Evolutionary conservation across 1,140 invertebrate species (phyloP).

Genomic region (Conus ventricosus): DNA sequence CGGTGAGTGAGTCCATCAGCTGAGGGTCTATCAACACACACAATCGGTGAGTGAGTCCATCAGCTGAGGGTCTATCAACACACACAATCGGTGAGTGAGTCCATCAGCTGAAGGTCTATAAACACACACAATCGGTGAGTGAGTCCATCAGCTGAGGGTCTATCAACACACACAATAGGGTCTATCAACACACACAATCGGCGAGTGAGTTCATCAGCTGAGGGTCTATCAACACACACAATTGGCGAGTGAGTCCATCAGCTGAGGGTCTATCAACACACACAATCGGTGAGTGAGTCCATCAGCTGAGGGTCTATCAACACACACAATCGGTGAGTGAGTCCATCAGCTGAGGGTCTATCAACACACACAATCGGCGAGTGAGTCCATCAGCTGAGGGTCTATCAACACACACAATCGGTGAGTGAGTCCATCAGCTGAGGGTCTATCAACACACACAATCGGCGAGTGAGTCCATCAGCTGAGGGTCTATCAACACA

Average conservation of each 20-base stretch:
- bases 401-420: neutral
- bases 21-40: neutral
- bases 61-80: neutral
- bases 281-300: neutral
- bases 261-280: neutral
- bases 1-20: neutral
- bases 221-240: neutral
- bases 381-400: neutral
- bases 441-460: neutral
- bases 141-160: neutral
- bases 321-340: neutral
- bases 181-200: neutral
- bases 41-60: neutral
- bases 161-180: no score
- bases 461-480: neutral
- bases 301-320: neutral
- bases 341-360: neutral
- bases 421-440: neutral
- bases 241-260: neutral
- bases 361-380: neutral
- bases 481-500: neutral
- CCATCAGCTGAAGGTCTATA: neutral
- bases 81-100: neutral
- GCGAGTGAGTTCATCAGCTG: neutral
- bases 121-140: neutral